Evolutionary conservation across 2,113 vertebrate genomes (phyloP), one percentile per base, ranked within the genome.

Genomic region (Polyodon spathula): DNA sequence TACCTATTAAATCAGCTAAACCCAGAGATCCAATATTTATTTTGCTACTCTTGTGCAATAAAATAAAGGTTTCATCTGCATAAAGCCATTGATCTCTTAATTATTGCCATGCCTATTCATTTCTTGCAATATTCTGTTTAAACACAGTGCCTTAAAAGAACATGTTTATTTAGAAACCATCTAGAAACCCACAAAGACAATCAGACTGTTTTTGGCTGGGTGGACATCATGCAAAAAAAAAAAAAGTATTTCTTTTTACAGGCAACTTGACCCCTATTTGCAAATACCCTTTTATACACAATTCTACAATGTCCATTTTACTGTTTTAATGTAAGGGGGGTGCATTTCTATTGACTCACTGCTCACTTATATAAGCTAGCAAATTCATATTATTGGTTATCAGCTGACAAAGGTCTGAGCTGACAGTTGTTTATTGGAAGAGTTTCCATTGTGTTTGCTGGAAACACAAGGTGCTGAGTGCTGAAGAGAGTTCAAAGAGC

Each of bases 321-420:
- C n/a, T n/a, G n/a, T n/a, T n/a, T n/a, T n/a, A n/a, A n/a, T n/a
- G n/a, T n/a, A n/a, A n/a, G n/a, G n/a, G 46, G 11, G 11, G n/a
- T 50, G n/a, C 46, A 50, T 50, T 50, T 10, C 46, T 50, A 50
- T 50, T 50, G 46, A 50, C 46, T 50, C 7, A 50, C 46, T 43
- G 37, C 46, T 46, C 11, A 51, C 4, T 42, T 41, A 46, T 2
- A 27, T 14, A 5, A 56, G 46, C 55, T 37, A 48, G 41, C 14
- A 14, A 16, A n/a, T n/a, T n/a, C n/a, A 7, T 51, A 50, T 63
- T 43, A 51, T 40, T 10, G 39, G 56, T 11, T 27, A 14, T 50
- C 54, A 56, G 54, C 27, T 55, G 38, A 9, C 5, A 56, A 52
- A 58, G 37, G 54, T 15, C 46, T 50, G 37, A 51, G 51, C 44